phyloP scores from a whole-genome alignment of 2,888 invertebrate genomes.

The Eilema depressum region DNA sequence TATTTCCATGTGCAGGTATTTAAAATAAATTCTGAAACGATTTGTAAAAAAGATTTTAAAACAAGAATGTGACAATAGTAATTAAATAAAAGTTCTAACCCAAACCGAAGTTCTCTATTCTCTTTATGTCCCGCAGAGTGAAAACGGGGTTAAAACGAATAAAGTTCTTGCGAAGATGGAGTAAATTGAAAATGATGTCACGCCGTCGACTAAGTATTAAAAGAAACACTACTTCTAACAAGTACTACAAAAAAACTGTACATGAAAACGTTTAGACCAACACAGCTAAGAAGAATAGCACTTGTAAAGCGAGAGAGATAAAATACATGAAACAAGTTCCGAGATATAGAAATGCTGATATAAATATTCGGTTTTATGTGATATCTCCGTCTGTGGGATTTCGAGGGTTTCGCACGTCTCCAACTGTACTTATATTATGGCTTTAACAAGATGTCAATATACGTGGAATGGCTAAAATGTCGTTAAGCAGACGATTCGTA shows the following conservation, averaged over 20 bases:
- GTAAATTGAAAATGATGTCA: constrained; percentile 43
- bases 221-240: constrained; percentile 28
- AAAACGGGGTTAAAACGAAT: constrained; percentile 42
- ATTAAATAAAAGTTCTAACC: constrained; percentile 26
- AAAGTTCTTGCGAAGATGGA: constrained; percentile 37
- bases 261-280: constrained; percentile 7
- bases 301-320: constrained; percentile 26
- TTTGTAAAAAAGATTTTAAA: neutral
- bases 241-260: constrained; percentile 27
- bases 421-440: constrained; percentile 35
- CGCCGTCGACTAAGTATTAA: constrained; percentile 22
- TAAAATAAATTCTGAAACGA: neutral
- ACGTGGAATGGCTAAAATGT: constrained; percentile 41
- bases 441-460: constrained; percentile 44
- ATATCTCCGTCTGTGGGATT: constrained; percentile 26
- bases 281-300: constrained; percentile 27
- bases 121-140: constrained; percentile 22
- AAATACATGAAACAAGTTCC: constrained; percentile 31
- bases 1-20: too few species aligned
- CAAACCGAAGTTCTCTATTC: constrained; percentile 21
- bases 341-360: constrained; percentile 24
- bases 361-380: constrained; percentile 42
- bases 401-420: constrained; percentile 28
- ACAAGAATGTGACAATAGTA: constrained; percentile 13
- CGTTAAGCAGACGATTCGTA: constrained; percentile 67